Evolutionary conservation across 2,888 invertebrate species (phyloP), one percentile per base, ranked within the genome.

Genomic region (Lithophane semibrunnea): DNA sequence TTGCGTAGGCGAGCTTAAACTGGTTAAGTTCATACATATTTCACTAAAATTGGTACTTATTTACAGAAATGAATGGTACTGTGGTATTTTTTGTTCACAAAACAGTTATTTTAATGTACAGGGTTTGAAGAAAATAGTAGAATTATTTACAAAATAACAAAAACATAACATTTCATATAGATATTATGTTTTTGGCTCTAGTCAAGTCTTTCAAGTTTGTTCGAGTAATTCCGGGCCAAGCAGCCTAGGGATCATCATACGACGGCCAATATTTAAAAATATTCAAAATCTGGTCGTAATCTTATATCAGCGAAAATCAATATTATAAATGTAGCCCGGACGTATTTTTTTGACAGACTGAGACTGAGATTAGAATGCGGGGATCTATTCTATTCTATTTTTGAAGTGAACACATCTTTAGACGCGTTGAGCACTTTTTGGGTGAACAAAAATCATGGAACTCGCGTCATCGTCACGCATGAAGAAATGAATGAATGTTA

Each of bases 1-100:
- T 75, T 63, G 61, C 77, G 87, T 88, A 74, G 87, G 87, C 87
- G 77, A 60, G 8, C n/a, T 42, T 63, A 24, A 44, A 52, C 18
- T n/a, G 21, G 12, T n/a, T 54, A 61, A 68, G 71, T 77, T 70
- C 65, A 69, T 29, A 18, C 37, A 68, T 68, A 74, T 79, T 64
- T 77, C 60, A 42, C 21, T 54, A 21, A 44, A 72, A 79, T 42
- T 54, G n/a, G 52, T 37, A 16, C 63, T 68, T 63, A 24, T 60
- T 49, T 70, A 47, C 56, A 86, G 44, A 71, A 16, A 56, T 72
- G 12, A 73, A 56, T n/a, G n/a, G n/a, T n/a, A n/a, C n/a, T n/a
- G 3, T n/a, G 13, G 0, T 56, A 56, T 56, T 68, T 47, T 52
- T 83, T 24, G 56, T 63, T 63, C 56, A 44, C 37, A 8, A 13